phyloP scores from a whole-genome alignment of 53 echinoderm and acorn worm genomes.

The Apostichopus leukothele region DNA sequence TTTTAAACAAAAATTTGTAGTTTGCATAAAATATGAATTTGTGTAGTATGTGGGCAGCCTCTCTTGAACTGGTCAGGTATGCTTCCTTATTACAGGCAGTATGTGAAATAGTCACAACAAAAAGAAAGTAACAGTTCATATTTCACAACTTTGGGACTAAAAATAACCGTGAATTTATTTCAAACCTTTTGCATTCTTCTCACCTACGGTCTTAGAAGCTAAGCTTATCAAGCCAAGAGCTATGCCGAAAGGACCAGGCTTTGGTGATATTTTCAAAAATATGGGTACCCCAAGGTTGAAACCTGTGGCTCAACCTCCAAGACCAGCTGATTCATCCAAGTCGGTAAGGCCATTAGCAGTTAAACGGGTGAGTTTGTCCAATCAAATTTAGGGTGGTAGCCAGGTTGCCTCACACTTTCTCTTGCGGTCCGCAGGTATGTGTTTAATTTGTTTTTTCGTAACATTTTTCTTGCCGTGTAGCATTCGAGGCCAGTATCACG shows the following conservation, averaged over 20 bases:
- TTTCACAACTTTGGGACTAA: too few species aligned
- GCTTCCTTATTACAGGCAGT: too few species aligned
- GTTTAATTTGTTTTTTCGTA: too few species aligned
- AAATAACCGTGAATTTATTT: neutral
- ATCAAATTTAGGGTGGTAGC: constrained; percentile 40
- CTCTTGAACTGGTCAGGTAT: too few species aligned
- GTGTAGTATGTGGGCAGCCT: too few species aligned
- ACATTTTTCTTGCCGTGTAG: too few species aligned
- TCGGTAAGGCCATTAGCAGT: constrained; percentile 45
- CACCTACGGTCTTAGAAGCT: neutral
- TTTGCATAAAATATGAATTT: too few species aligned
- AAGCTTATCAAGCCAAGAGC: neutral
- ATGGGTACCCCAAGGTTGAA: constrained; percentile 17
- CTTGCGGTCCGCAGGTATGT: neutral
- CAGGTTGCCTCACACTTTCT: neutral
- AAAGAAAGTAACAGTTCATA: too few species aligned
- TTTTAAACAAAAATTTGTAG: too few species aligned
- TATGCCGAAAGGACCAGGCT: constrained; percentile 24
- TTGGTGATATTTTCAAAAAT: constrained; percentile 32
- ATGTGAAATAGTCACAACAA: too few species aligned
- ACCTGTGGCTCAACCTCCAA: neutral
- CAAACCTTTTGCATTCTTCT: neutral
- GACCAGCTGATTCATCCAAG: constrained; percentile 12
- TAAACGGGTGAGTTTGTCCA: constrained; percentile 44
- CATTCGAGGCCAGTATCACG: too few species aligned